Conservation (phyloP, 1,140 invertebrate species). For the Thaumetopoea pityocampa region DNA sequence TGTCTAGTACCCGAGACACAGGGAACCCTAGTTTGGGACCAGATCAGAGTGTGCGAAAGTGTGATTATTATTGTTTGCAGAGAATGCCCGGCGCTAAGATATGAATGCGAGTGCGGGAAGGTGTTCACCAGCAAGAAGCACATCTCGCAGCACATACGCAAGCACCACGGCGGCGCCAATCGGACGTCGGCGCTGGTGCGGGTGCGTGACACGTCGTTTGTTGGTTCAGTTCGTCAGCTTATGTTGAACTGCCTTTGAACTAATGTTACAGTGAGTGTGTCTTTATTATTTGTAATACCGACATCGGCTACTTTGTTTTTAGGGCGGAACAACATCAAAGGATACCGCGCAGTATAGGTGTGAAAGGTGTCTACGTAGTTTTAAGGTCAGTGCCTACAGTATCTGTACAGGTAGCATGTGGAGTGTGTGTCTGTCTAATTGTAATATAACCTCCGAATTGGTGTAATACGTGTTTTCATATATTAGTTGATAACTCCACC, state of each 20-base stretch:
- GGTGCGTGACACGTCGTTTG: too few relatives aligned
- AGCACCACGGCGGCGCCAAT: too few relatives aligned
- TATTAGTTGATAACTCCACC: too few relatives aligned
- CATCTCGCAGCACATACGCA: conserved; percentile 20
- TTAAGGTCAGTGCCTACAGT: conserved; percentile 30
- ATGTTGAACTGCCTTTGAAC: conserved; percentile 1
- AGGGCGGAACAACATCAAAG: background rate
- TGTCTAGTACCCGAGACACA: too few relatives aligned
- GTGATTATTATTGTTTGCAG: conserved; percentile 14
- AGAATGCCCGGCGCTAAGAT: conserved; percentile 12
- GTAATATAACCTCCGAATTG: background rate
- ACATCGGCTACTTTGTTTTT: conserved; percentile 4
- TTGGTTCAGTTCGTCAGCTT: too few relatives aligned
- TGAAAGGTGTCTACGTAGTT: conserved; percentile 29
- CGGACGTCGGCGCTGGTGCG: too few relatives aligned
- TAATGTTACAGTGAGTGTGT: background rate
- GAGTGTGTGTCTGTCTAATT: background rate
- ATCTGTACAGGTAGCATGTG: too few relatives aligned
- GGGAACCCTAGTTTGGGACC: too few relatives aligned
- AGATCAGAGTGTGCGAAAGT: too few relatives aligned
- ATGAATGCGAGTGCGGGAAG: conserved; percentile 26
- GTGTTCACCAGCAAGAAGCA: conserved; percentile 22
- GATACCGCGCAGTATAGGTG: conserved; percentile 23
- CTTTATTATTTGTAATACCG: conserved; percentile 10
- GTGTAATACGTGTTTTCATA: too few relatives aligned